A percentile compares a stretch with the other conserved stretches of the same genome.
phyloP scores from a whole-genome alignment of 2,797 vertebrate species.

The Apodemus agrarius region DNA sequence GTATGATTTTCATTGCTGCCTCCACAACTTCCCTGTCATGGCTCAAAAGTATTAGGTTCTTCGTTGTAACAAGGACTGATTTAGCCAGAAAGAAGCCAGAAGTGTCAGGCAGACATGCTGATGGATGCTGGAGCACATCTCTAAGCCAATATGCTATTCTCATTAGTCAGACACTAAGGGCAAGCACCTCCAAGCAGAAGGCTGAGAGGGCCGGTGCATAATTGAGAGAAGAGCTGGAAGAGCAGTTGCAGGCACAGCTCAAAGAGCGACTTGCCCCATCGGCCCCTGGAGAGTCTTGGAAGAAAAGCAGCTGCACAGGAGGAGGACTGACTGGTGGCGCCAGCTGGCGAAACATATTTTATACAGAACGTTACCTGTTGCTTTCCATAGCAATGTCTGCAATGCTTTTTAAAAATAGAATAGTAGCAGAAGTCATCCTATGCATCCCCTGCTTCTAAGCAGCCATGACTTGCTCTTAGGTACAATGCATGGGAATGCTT shows the following conservation, averaged over 20 bases:
- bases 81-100: neutral
- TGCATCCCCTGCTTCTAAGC: neutral
- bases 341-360: conserved; percentile 50
- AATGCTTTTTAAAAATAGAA: conserved; percentile 64
- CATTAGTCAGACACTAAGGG: neutral
- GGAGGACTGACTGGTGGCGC: neutral
- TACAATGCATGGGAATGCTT: neutral
- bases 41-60: conserved; percentile 40
- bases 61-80: neutral
- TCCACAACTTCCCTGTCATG: neutral
- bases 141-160: neutral
- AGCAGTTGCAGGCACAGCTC: neutral
- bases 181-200: neutral
- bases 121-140: neutral
- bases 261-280: neutral
- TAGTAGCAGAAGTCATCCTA: neutral
- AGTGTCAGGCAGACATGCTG: neutral
- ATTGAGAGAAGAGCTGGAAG: neutral
- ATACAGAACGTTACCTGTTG: conserved; percentile 63
- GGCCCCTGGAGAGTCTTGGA: neutral
- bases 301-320: conserved; percentile 8
- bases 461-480: neutral
- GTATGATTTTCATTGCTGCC: neutral
- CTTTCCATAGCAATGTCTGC: conserved; percentile 41
- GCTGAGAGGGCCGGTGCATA: neutral